phyloP scores from a whole-genome alignment of 2,797 vertebrate genomes.

The Arctocebus calabarensis region DNA sequence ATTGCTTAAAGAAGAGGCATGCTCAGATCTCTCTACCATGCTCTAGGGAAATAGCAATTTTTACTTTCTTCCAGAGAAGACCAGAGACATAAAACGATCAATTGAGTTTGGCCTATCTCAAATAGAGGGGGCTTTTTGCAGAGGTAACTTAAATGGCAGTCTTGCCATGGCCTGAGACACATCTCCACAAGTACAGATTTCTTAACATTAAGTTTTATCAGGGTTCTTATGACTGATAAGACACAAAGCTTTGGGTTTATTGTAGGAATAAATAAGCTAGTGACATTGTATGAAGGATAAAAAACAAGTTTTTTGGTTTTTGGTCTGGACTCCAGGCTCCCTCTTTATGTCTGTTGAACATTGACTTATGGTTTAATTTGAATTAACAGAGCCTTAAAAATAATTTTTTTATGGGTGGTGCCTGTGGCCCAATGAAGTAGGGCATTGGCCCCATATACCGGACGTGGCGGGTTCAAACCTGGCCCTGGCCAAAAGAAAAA shows the following conservation, averaged over 20 bases:
- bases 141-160: conserved; percentile 31
- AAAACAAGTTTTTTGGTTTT: not conserved
- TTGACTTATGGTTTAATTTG: conserved; percentile 24
- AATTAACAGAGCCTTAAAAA: not conserved
- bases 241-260: not conserved
- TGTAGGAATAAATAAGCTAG: conserved; percentile 21
- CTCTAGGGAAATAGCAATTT: conserved; percentile 80
- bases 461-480: too few species aligned
- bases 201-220: conserved; percentile 46
- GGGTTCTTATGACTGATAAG: not conserved
- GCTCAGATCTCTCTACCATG: conserved; percentile 80
- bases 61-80: conserved; percentile 67
- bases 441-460: too few species aligned
- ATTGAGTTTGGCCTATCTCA: conserved; percentile 73
- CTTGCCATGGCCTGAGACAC: not conserved
- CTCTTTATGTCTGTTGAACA: conserved; percentile 2
- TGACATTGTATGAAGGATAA: not conserved
- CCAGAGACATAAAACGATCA: conserved; percentile 70
- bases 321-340: not conserved
- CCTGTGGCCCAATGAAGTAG: too few species aligned
- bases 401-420: not conserved
- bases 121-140: conserved; percentile 51
- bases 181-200: conserved; percentile 22
- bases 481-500: too few species aligned
- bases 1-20: conserved; percentile 83